Evolutionary conservation across 2,888 invertebrate species (phyloP).

Genomic region (Tachina lurida): DNA sequence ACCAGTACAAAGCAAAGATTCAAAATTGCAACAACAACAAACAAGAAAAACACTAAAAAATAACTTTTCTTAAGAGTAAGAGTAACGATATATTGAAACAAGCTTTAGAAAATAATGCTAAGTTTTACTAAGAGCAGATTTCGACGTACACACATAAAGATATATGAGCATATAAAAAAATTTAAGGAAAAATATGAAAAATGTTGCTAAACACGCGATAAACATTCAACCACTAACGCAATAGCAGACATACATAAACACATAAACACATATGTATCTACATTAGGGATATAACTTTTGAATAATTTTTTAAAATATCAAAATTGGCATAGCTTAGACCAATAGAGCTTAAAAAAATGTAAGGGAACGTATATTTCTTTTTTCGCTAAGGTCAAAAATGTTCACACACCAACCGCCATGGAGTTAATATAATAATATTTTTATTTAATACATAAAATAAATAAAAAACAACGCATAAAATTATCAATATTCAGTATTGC

Average conservation of each 20-base stretch:
- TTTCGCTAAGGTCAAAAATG: too few relatives aligned
- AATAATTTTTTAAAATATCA: too few relatives aligned
- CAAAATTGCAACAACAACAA: background rate
- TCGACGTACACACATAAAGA: background rate
- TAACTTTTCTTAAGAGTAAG: constrained; percentile 28
- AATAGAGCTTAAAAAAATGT: too few relatives aligned
- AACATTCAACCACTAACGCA: constrained; percentile 47
- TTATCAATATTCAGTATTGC: too few relatives aligned
- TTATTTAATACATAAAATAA: too few relatives aligned
- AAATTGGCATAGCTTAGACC: too few relatives aligned
- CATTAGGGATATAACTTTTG: too few relatives aligned
- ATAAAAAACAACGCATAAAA: too few relatives aligned
- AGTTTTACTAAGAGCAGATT: constrained; percentile 50
- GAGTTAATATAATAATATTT: too few relatives aligned
- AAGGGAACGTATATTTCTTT: too few relatives aligned
- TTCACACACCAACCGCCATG: too few relatives aligned
- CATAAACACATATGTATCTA: background rate
- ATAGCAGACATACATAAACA: background rate
- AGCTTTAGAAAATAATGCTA: constrained; percentile 31
- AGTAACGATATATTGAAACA: constrained; percentile 4
- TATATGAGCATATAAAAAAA: background rate
- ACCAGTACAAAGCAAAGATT: constrained; percentile 59
- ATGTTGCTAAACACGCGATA: constrained; percentile 64
- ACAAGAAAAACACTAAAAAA: constrained; percentile 11
- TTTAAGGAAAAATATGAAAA: constrained; percentile 64